Base-by-base conservation (phyloP, 2,888 invertebrate species). In the Lepidocyrtinus sp. region DNA sequence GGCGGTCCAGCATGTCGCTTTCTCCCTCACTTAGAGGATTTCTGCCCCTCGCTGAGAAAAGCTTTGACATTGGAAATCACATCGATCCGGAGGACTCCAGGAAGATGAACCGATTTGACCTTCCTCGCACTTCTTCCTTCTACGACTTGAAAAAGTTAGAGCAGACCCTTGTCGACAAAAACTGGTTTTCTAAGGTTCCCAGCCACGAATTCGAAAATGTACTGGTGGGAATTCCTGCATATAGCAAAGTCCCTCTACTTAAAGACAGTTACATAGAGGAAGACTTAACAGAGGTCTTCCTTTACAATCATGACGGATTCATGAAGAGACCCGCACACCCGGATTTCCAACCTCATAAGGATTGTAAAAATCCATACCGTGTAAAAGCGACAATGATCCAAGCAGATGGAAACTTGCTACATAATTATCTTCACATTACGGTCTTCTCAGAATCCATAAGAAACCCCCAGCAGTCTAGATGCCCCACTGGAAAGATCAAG, bases 61-160 rank as follows among this genome's bases (percentile, higher is more conserved):
- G 67, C 21, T 67, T 67, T 24, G 67, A 67, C 67, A 67, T 67
- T 21, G 67, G 67, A 1, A 67, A 67, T 17, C 45, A 67, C 19
- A 67, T 67, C 21, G 21, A 67, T 26, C 67, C 67, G 3, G 9
- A 36, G 9, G 22, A 67, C 45, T 1, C 67, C 22, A 21, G n/a
- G 1, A 67, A 67, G 46, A 67, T 67, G 46, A 67, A 67, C 67
- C 21, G 25, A 1, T 67, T 67, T 26, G n/a, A 7, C 2, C 70
- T 87, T 89, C 89, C 65, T 7, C 17, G 36, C n/a, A 17, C 65
- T 12, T n/a, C n/a, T n/a, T n/a, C n/a, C n/a, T n/a, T n/a, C n/a
- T n/a, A n/a, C n/a, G n/a, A n/a, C n/a, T n/a, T n/a, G n/a, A n/a
- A n/a, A n/a, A n/a, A n/a, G n/a, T n/a, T n/a, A n/a, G n/a, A n/a